These are phyloP conservation scores for Tinamus guttatus DNA, from an alignment of 2,113 vertebrate species.

Conservation along the genomic window DNA sequence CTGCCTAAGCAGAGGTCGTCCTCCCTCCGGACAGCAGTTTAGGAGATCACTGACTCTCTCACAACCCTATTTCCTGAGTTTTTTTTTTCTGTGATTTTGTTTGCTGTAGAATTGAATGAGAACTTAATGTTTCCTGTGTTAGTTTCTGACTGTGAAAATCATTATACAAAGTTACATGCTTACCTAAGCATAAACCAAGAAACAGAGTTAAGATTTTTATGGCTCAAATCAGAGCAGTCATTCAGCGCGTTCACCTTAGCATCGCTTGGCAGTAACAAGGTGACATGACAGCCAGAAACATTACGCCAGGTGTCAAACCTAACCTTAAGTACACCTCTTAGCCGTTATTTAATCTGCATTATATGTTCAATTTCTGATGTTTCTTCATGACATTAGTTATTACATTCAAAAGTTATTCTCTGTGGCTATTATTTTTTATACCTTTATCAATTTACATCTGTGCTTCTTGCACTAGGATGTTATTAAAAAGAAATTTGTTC, in stretches of 20 bases:
- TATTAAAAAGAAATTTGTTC: not conserved
- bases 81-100: not conserved
- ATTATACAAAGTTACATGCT: not conserved
- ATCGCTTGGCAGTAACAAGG: not conserved
- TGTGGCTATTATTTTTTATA: not conserved
- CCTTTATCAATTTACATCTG: not conserved
- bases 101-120: not conserved
- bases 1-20: not conserved
- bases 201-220: not conserved
- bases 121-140: accelerated
- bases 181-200: not conserved
- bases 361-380: not conserved
- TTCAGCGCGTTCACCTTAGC: not conserved
- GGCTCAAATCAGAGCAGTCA: not conserved
- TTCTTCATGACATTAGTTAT: not conserved
- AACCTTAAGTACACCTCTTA: not conserved
- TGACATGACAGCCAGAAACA: not conserved
- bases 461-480: not conserved
- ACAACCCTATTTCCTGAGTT: not conserved
- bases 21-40: not conserved
- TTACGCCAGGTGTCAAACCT: not conserved
- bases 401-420: not conserved
- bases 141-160: not conserved
- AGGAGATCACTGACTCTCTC: not conserved
- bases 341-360: not conserved